phyloP scores from a whole-genome alignment of 2,888 invertebrate genomes.

The Stomorhina lunata region DNA sequence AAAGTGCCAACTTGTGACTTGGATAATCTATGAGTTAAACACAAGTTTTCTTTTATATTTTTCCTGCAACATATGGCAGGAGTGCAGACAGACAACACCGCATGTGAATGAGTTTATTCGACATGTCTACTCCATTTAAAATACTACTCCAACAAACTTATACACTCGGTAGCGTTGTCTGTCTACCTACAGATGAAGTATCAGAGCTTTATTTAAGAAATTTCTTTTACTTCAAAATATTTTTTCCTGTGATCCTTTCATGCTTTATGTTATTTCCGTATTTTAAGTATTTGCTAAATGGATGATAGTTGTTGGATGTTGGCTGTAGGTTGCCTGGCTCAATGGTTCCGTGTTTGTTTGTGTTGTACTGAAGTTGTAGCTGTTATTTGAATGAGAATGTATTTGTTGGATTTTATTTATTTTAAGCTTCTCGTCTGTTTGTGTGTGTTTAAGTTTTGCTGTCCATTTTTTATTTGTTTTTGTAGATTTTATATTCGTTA shows the following conservation, averaged over 20 bases:
- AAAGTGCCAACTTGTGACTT: constrained; percentile 52
- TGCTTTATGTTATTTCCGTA: constrained; percentile 57
- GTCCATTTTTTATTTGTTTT: constrained; percentile 46
- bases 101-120: constrained; percentile 28
- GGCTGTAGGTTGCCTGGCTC: constrained; percentile 14
- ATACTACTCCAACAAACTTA: neutral
- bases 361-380: constrained; percentile 32
- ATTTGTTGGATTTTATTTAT: neutral
- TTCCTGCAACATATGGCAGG: neutral
- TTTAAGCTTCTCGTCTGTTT: neutral
- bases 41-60: constrained; percentile 3
- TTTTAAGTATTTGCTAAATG: constrained; percentile 61
- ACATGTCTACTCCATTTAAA: constrained; percentile 45
- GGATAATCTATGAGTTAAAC: constrained; percentile 40
- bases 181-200: neutral
- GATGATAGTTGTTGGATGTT: constrained; percentile 43
- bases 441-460: neutral
- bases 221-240: neutral
- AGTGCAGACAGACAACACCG: neutral
- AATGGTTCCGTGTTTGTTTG: constrained; percentile 29
- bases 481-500: constrained; percentile 45
- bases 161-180: constrained; percentile 12
- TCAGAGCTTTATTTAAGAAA: neutral
- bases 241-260: constrained; percentile 27
- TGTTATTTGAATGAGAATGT: constrained; percentile 20